Conservation (phyloP, 2,797 vertebrate genomes). For the Monodelphis domestica region DNA sequence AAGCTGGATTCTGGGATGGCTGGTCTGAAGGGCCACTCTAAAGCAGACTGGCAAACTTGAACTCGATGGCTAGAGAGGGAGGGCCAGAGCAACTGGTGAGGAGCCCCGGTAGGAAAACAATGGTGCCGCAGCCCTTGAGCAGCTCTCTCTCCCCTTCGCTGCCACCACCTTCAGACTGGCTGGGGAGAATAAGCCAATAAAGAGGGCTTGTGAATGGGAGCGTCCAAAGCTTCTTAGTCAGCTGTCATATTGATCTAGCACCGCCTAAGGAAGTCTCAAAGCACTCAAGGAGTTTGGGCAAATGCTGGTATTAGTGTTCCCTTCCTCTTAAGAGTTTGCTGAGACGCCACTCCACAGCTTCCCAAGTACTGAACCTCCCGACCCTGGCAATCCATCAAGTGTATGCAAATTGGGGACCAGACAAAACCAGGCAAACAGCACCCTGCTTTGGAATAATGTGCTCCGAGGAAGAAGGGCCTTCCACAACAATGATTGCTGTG, state of each 20-base stretch:
- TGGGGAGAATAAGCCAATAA: slow-evolving; percentile 81
- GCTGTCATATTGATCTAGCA: slow-evolving; percentile 89
- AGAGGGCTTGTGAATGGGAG: slow-evolving; percentile 81
- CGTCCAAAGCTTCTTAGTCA: slow-evolving; percentile 81
- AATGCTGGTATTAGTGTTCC: slow-evolving; percentile 84
- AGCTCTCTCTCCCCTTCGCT: slow-evolving; percentile 60
- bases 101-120: background rate
- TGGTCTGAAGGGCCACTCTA: slow-evolving; percentile 78
- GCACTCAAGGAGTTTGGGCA: slow-evolving; percentile 87
- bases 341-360: slow-evolving; percentile 89
- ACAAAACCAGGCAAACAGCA: slow-evolving; percentile 90
- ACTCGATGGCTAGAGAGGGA: background rate
- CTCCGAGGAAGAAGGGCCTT: slow-evolving; percentile 83
- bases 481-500: slow-evolving; percentile 85
- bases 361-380: slow-evolving; percentile 88
- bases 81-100: slow-evolving; percentile 68
- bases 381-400: slow-evolving; percentile 89
- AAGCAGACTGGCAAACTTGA: slow-evolving; percentile 79
- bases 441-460: slow-evolving; percentile 88
- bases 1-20: slow-evolving; percentile 63
- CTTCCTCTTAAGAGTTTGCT: slow-evolving; percentile 88
- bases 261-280: slow-evolving; percentile 77
- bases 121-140: background rate
- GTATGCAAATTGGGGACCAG: slow-evolving; percentile 87
- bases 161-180: slow-evolving; percentile 74